These are phyloP conservation scores for Chloebia gouldiae DNA, from an alignment of 2,113 vertebrate genomes.

Conservation along the genomic window DNA sequence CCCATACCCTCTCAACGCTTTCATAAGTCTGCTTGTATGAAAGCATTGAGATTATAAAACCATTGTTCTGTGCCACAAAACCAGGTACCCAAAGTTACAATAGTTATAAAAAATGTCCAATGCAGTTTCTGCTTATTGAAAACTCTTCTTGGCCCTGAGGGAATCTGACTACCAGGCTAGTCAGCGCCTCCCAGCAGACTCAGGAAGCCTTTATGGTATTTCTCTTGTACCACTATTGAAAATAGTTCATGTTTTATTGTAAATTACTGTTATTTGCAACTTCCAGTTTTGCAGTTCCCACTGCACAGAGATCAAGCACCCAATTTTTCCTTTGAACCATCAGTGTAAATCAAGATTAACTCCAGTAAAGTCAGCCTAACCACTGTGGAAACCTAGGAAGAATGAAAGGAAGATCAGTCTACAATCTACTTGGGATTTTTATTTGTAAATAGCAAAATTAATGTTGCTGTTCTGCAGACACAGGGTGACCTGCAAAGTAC, in stretches of 20 bases:
- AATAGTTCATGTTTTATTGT: not conserved
- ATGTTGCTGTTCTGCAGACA: not conserved
- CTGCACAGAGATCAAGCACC: not conserved
- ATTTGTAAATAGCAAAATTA: constrained; percentile 41
- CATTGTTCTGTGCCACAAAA: not conserved
- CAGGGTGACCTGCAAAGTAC: not conserved
- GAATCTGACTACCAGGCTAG: not conserved
- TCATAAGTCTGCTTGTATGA: rapidly evolving
- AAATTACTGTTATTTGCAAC: constrained; percentile 7
- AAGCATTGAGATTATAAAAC: not conserved
- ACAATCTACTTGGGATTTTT: not conserved
- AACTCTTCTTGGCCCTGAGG: not conserved
- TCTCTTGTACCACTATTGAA: not conserved
- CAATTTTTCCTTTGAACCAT: not conserved
- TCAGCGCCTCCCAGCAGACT: not conserved
- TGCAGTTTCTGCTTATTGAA: not conserved
- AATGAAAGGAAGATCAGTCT: constrained; percentile 1
- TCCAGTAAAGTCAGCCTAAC: not conserved
- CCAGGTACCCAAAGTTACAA: not conserved
- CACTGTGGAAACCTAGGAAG: not conserved
- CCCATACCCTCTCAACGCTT: rapidly evolving
- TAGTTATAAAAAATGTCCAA: not conserved
- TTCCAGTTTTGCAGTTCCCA: not conserved
- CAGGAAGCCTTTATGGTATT: not conserved
- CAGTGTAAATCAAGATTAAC: constrained; percentile 15